phyloP scores from a whole-genome alignment of 2,888 invertebrate species.

The Empis stercorea region DNA sequence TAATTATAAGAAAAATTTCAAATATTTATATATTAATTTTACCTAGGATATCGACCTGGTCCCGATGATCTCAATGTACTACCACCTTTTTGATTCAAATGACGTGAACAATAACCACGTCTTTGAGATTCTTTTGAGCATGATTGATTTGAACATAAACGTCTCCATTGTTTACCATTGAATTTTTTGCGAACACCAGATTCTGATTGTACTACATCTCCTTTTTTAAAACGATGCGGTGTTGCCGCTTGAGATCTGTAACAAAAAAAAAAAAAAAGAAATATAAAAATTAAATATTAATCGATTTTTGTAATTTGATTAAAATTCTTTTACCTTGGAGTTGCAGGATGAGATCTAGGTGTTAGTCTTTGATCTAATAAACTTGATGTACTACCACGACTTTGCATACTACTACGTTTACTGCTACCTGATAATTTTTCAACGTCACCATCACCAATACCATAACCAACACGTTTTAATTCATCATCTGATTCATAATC shows the following conservation, averaged over 20 bases:
- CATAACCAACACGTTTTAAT: slow-evolving; percentile 52
- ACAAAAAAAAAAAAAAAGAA: not conserved
- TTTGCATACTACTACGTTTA: slow-evolving; percentile 82
- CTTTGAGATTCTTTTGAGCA: slow-evolving; percentile 96
- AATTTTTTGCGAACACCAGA: slow-evolving; percentile 94
- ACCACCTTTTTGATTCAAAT: slow-evolving; percentile 84
- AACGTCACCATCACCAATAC: slow-evolving; percentile 63
- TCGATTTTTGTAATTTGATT: not conserved
- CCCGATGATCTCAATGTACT: slow-evolving; percentile 32
- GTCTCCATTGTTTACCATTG: slow-evolving; percentile 98
- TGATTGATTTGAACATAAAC: slow-evolving; percentile 89
- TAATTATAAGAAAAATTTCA: not conserved
- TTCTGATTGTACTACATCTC: slow-evolving; percentile 59
- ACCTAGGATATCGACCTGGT: slow-evolving; percentile 34
- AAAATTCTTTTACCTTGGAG: slow-evolving; percentile 52
- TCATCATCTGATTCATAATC: slow-evolving; percentile 85
- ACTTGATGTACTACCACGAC: slow-evolving; percentile 82
- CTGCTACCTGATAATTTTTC: slow-evolving; percentile 66
- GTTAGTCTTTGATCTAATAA: slow-evolving; percentile 71
- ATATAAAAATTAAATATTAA: not conserved
- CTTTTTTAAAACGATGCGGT: slow-evolving; percentile 93
- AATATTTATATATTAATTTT: slow-evolving; percentile 1
- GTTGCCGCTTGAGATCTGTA: slow-evolving; percentile 78
- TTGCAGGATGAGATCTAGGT: slow-evolving; percentile 82
- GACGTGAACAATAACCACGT: slow-evolving; percentile 91